A percentile compares a stretch with the other conserved stretches of the same genome.
Conservation (phyloP, 2,797 vertebrate genomes). For the Loriculus beryllinus region DNA sequence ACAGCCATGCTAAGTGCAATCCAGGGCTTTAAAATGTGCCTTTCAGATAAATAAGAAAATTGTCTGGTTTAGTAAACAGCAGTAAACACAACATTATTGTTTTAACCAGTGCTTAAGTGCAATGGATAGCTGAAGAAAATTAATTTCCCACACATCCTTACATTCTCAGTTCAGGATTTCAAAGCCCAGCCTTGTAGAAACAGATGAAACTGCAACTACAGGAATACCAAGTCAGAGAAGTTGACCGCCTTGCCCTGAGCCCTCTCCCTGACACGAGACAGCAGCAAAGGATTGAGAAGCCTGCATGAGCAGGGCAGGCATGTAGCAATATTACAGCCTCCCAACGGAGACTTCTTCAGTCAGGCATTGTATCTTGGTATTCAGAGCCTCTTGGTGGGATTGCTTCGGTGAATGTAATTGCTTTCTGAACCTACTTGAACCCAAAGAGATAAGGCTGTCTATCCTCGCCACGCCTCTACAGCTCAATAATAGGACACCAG, state of each 20-base stretch:
- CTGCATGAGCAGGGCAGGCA: not conserved
- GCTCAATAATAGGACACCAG: not conserved
- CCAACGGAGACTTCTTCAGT: not conserved
- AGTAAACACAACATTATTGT: not conserved
- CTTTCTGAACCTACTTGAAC: not conserved
- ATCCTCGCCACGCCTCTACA: not conserved
- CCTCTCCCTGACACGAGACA: not conserved
- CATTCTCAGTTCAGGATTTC: not conserved
- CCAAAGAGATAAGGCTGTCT: not conserved
- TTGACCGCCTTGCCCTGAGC: not conserved
- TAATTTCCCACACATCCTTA: not conserved
- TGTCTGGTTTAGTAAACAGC: not conserved
- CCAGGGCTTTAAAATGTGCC: not conserved
- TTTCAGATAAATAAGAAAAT: slow-evolving; percentile 8
- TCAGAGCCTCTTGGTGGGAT: not conserved
- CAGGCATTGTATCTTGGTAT: not conserved
- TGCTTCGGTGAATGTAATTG: not conserved
- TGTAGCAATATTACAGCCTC: not conserved
- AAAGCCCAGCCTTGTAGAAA: not conserved
- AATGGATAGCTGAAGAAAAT: not conserved
- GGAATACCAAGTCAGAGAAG: not conserved
- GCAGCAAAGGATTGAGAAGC: not conserved
- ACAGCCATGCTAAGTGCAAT: not conserved
- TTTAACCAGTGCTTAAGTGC: not conserved
- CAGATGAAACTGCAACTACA: not conserved